phyloP scores from a whole-genome alignment of 2,113 vertebrate species.

The Lagopus muta region DNA sequence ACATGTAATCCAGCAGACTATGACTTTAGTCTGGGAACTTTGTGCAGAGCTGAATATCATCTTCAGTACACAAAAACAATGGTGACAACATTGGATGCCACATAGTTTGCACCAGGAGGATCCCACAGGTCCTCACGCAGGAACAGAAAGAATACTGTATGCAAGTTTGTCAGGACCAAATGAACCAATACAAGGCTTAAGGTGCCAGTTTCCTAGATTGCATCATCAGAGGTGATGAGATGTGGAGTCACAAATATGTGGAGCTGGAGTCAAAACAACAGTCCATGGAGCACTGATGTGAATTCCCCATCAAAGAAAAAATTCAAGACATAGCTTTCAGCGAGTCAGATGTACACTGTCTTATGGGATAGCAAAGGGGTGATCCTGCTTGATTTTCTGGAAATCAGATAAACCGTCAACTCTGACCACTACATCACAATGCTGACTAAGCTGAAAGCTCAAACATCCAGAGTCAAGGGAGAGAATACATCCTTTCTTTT shows the following conservation, averaged over 20 bases:
- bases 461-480: too few species aligned
- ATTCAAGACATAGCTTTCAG: background rate
- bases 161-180: background rate
- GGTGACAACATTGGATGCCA: too few species aligned
- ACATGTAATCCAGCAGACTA: too few species aligned
- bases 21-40: too few species aligned
- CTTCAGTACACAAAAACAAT: too few species aligned
- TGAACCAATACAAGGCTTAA: background rate
- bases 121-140: background rate
- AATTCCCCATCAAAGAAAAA: background rate
- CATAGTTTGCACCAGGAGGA: background rate
- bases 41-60: too few species aligned
- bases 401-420: background rate
- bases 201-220: background rate
- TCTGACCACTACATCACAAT: background rate
- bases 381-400: background rate
- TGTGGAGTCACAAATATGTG: background rate
- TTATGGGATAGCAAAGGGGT: background rate
- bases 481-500: background rate
- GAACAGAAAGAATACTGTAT: background rate
- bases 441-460: too few species aligned
- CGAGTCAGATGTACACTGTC: background rate
- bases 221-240: background rate
- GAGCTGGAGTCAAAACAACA: background rate
- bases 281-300: background rate